Percentiles rank a stretch among this genome's conserved stretches.
Evolutionary conservation across 2,113 vertebrate genomes (phyloP).

Genomic region (Carassius gibelio): DNA sequence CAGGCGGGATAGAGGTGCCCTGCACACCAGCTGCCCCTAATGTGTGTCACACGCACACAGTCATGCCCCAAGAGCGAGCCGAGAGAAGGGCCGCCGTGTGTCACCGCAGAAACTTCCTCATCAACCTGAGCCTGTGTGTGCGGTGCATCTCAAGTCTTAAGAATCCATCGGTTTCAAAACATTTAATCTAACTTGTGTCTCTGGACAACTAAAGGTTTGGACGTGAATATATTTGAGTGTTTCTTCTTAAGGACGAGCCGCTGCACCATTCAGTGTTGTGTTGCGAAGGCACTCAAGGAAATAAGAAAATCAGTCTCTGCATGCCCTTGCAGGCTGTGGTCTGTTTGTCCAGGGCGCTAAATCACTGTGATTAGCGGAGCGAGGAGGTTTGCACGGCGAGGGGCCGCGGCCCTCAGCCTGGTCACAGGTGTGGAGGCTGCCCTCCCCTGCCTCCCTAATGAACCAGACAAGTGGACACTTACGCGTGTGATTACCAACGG

Average conservation of each 20-base stretch:
- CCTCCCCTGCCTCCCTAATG: constrained; percentile 57
- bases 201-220: background rate
- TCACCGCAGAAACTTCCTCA: constrained; percentile 64
- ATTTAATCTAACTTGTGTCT: background rate
- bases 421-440: constrained; percentile 55
- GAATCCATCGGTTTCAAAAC: background rate
- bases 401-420: constrained; percentile 48
- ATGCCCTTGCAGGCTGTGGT: constrained; percentile 84
- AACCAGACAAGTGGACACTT: constrained; percentile 58
- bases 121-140: constrained; percentile 10
- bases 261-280: background rate
- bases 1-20: constrained; percentile 63
- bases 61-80: constrained; percentile 81
- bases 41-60: constrained; percentile 73
- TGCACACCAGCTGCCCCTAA: constrained; percentile 64
- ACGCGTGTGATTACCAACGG: constrained; percentile 52
- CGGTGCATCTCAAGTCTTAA: background rate
- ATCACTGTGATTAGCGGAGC: constrained; percentile 63
- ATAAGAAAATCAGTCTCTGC: constrained; percentile 84
- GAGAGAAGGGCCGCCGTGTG: constrained; percentile 86
- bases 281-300: constrained; percentile 74
- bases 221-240: background rate
- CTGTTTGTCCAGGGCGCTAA: constrained; percentile 62
- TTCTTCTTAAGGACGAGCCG: background rate
- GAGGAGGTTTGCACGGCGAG: constrained; percentile 56